A percentile compares a stretch with the other conserved stretches of the same genome.
These are phyloP conservation scores for Xestia sexstrigata DNA, from an alignment of 2,888 invertebrate species.

Conservation along the genomic window DNA sequence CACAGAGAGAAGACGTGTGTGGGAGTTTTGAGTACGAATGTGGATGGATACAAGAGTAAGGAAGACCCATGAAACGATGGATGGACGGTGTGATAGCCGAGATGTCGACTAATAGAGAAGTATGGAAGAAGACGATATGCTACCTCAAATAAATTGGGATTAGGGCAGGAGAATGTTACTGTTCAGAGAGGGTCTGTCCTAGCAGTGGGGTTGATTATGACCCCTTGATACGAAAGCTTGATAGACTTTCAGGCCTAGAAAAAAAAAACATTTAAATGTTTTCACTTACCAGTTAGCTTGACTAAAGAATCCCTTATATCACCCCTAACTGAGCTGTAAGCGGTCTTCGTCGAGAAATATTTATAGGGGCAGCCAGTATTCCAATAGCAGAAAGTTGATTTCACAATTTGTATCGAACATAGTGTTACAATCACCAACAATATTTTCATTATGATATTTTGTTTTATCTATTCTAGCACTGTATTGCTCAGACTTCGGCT, in stretches of 20 bases:
- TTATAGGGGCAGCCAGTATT: constrained; percentile 85
- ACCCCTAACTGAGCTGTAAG: constrained; percentile 80
- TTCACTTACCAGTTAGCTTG: constrained; percentile 9
- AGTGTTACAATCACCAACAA: constrained; percentile 44
- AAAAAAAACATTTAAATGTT: not conserved
- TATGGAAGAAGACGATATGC: no score
- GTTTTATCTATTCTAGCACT: not conserved
- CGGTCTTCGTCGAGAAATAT: constrained; percentile 80
- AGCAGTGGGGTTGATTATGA: not conserved
- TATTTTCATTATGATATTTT: constrained; percentile 4
- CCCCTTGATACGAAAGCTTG: not conserved
- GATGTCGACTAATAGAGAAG: no score
- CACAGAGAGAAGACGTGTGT: no score
- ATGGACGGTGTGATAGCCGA: not conserved
- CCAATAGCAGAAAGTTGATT: constrained; percentile 80
- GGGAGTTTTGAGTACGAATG: no score
- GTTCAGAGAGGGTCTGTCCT: no score
- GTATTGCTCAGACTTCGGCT: not conserved
- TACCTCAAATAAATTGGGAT: no score
- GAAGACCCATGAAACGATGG: no score
- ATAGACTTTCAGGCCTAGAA: not conserved
- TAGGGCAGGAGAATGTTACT: no score
- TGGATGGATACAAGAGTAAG: no score
- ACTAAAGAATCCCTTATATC: constrained; percentile 82
- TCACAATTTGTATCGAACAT: constrained; percentile 63